Evolutionary conservation across 2,113 vertebrate genomes (phyloP).

Genomic region (Protomyctophum bolini): DNA sequence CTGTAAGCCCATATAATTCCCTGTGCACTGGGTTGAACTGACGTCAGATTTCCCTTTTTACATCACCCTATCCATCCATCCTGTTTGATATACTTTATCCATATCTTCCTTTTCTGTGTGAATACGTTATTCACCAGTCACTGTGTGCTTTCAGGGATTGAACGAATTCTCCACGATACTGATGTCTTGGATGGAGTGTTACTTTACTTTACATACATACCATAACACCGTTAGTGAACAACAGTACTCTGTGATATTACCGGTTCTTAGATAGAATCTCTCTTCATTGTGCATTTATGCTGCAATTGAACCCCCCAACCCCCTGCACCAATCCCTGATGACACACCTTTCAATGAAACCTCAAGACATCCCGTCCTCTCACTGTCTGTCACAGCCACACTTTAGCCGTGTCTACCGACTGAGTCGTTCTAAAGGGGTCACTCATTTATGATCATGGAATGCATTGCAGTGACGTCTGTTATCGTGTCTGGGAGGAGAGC

Average conservation of each 20-base stretch:
- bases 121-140: conserved; percentile 26
- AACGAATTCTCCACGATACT: conserved; percentile 10
- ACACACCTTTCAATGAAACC: conserved; percentile 20
- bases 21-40: conserved; percentile 55
- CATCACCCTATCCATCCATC: conserved; percentile 10
- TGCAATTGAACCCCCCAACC: conserved; percentile 3
- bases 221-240: background rate
- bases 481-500: conserved; percentile 16
- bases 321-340: conserved; percentile 55
- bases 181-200: background rate
- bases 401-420: conserved; percentile 23
- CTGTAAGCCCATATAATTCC: background rate
- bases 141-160: conserved; percentile 68
- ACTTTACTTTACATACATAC: background rate
- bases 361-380: conserved; percentile 12
- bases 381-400: conserved; percentile 31
- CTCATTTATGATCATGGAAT: conserved; percentile 2
- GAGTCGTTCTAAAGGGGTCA: background rate
- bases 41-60: conserved; percentile 18
- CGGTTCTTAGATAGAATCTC: background rate
- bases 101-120: conserved; percentile 5
- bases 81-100: conserved; percentile 19
- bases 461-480: conserved; percentile 17
- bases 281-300: background rate
- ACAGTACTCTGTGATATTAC: background rate